Conservation (phyloP, 2,888 invertebrate species). For the Synanthedon myopaeformis region DNA sequence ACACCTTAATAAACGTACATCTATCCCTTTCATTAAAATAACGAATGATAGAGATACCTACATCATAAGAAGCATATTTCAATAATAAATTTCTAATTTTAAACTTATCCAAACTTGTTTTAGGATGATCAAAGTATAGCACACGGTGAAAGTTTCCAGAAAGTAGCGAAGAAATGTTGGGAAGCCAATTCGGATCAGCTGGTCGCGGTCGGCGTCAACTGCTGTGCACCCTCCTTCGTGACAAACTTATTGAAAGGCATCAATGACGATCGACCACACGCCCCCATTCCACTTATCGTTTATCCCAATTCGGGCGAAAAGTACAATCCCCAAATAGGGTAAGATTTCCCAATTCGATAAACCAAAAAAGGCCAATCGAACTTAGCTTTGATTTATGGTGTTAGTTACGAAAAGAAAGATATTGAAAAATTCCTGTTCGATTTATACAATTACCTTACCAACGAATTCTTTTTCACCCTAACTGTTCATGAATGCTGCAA, state of each 20-base stretch:
- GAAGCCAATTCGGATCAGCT: conserved; percentile 77
- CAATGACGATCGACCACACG: conserved; percentile 59
- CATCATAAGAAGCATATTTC: not conserved
- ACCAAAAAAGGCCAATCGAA: not conserved
- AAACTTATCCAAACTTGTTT: conserved; percentile 4
- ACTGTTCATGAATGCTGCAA: too few relatives aligned
- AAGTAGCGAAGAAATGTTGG: conserved; percentile 79
- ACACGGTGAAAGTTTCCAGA: conserved; percentile 84
- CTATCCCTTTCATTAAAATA: too few relatives aligned
- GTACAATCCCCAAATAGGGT: conserved; percentile 78
- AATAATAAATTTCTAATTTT: not conserved
- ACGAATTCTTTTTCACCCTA: too few relatives aligned
- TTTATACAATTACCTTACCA: too few relatives aligned
- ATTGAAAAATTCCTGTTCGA: too few relatives aligned
- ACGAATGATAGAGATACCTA: not conserved
- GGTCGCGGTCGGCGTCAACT: conserved; percentile 91
- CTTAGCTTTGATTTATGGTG: not conserved
- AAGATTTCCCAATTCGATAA: conserved; percentile 31
- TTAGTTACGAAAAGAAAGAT: not conserved
- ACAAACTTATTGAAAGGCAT: conserved; percentile 51
- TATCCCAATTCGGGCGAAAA: conserved; percentile 94
- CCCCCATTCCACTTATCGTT: conserved; percentile 80
- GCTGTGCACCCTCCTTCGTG: conserved; percentile 72
- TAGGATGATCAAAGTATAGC: conserved; percentile 73
- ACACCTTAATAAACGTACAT: not conserved